phyloP scores from a whole-genome alignment of 2,113 vertebrate genomes.

The Chiloscyllium plagiosum region DNA sequence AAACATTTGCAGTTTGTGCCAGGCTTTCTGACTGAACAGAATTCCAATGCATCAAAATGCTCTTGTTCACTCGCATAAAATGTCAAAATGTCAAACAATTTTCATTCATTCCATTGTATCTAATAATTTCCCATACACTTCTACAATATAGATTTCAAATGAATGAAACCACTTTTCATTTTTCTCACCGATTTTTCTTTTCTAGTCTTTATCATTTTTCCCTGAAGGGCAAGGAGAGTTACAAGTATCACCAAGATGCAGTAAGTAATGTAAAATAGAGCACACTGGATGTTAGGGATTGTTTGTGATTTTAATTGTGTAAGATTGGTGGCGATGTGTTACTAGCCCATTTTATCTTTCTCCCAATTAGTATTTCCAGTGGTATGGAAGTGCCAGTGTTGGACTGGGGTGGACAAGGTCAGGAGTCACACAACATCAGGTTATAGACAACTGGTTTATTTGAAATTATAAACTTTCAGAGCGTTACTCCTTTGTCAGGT shows the following conservation, averaged over 20 bases:
- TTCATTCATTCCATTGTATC: neutral
- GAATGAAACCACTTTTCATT: neutral
- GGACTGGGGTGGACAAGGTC: too few species aligned
- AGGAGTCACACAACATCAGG: too few species aligned
- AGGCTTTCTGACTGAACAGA: neutral
- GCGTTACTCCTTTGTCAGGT: too few species aligned
- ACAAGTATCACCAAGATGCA: neutral
- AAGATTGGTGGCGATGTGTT: neutral
- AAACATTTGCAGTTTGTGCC: neutral
- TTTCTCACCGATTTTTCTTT: neutral
- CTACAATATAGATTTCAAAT: neutral
- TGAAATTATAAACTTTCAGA: too few species aligned
- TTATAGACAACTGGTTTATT: too few species aligned
- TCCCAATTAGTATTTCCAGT: neutral
- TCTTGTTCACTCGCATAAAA: neutral
- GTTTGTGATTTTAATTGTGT: neutral
- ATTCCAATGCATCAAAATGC: neutral
- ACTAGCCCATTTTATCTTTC: neutral
- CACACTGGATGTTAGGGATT: neutral
- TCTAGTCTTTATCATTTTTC: neutral
- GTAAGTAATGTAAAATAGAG: neutral
- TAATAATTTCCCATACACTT: neutral
- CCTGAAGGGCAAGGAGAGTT: neutral
- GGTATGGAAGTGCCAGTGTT: neutral
- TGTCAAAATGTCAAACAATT: neutral